A percentile compares a stretch with the other conserved stretches of the same genome.
Conservation (phyloP, 2,797 vertebrate genomes). For the Anguilla obscura region DNA sequence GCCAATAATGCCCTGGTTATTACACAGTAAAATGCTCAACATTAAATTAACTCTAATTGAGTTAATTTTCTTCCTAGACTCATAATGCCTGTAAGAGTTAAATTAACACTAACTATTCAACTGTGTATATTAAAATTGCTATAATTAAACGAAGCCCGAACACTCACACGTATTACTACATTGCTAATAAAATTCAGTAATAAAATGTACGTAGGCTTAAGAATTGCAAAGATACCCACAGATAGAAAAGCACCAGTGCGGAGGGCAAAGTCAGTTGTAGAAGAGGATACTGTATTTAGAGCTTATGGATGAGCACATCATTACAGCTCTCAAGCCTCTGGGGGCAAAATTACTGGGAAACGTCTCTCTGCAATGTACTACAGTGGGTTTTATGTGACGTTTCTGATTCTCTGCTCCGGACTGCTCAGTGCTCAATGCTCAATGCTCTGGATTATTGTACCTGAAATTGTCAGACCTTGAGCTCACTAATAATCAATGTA, state of each 20-base stretch:
- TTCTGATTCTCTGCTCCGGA: not conserved
- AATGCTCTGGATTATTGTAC: not conserved
- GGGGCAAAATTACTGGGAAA: not conserved
- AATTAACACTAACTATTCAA: no score
- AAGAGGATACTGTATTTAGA: not conserved
- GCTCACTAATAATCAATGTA: no score
- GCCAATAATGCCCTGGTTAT: no score
- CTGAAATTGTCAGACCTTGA: not conserved
- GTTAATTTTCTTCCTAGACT: no score
- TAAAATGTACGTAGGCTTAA: no score
- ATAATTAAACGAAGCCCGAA: not conserved
- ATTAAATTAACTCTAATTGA: no score
- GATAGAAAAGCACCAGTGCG: not conserved
- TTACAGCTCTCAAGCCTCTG: not conserved
- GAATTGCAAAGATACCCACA: no score
- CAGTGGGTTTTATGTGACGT: not conserved
- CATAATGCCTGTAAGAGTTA: no score
- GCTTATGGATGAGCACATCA: no score
- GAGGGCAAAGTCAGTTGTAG: not conserved
- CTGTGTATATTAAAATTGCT: not conserved
- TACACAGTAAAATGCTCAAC: no score
- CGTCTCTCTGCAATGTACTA: not conserved
- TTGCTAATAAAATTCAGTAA: not conserved
- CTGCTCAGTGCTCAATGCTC: no score
- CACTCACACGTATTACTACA: not conserved